Conservation (phyloP, 2,797 vertebrate genomes). For the Atherinosoma microstoma region DNA sequence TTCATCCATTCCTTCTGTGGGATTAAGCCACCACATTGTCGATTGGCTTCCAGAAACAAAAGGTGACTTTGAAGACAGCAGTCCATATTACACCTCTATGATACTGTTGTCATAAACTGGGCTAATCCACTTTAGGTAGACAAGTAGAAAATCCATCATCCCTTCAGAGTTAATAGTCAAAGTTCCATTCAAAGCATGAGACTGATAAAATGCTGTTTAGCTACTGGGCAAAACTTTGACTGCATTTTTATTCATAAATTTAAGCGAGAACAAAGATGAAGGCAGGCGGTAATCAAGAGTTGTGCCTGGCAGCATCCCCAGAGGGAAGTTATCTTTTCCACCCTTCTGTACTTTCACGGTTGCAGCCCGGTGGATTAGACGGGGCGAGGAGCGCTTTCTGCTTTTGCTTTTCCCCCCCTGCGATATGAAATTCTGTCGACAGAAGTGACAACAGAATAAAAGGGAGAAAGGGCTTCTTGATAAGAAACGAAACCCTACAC, state of each 20-base stretch:
- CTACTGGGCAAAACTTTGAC: slow-evolving; percentile 35
- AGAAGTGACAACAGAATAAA: slow-evolving; percentile 50
- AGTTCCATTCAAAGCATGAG: slow-evolving; percentile 27
- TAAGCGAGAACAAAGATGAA: slow-evolving; percentile 50
- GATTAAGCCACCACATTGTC: slow-evolving; percentile 48
- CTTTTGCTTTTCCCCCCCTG: slow-evolving; percentile 8
- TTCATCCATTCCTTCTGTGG: slow-evolving; percentile 2
- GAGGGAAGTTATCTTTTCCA: slow-evolving; percentile 67
- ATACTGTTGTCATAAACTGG: slow-evolving; percentile 54
- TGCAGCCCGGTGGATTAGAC: slow-evolving; percentile 65
- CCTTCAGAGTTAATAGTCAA: slow-evolving; percentile 36
- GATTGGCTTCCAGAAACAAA: slow-evolving; percentile 29
- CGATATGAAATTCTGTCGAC: slow-evolving; percentile 50
- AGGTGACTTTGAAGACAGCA: slow-evolving; percentile 51
- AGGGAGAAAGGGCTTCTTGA: slow-evolving; percentile 41
- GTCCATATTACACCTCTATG: slow-evolving; percentile 38
- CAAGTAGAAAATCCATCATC: slow-evolving; percentile 40
- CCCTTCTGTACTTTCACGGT: slow-evolving; percentile 53
- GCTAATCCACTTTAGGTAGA: slow-evolving; percentile 55
- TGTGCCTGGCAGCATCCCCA: slow-evolving; percentile 51
- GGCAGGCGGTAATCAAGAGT: slow-evolving; percentile 52
- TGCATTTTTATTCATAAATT: slow-evolving; percentile 36
- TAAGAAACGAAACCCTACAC: slow-evolving; percentile 37
- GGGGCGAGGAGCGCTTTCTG: slow-evolving; percentile 33
- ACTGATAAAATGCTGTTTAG: slow-evolving; percentile 40